These are phyloP conservation scores for Istiophorus platypterus DNA, from an alignment of 2,113 vertebrate species.

Conservation along the genomic window DNA sequence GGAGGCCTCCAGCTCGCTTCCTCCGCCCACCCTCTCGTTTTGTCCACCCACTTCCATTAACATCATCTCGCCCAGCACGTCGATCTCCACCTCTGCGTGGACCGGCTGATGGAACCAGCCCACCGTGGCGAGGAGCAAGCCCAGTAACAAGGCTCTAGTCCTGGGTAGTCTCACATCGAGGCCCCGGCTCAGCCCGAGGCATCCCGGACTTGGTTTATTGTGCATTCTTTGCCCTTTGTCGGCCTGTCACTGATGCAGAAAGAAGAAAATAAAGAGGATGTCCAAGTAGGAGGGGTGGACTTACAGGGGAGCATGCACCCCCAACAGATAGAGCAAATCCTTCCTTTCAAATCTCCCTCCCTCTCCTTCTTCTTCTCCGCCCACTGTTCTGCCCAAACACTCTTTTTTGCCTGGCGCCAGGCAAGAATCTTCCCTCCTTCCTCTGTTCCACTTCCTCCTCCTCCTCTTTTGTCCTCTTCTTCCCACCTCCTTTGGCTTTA, in stretches of 20 bases:
- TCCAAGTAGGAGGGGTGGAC: conserved; percentile 49
- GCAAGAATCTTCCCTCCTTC: conserved; percentile 35
- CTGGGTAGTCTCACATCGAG: conserved; percentile 68
- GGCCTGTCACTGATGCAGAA: conserved; percentile 41
- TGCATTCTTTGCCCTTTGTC: conserved; percentile 77
- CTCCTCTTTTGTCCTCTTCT: conserved; percentile 38
- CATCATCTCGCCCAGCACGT: conserved; percentile 82
- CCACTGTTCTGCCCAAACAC: conserved; percentile 17
- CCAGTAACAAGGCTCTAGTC: conserved; percentile 76
- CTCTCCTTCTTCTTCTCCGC: conserved; percentile 34
- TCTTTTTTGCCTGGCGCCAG: conserved; percentile 19
- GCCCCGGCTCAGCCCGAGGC: conserved; percentile 75
- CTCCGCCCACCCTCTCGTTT: conserved; percentile 66
- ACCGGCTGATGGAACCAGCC: conserved; percentile 77
- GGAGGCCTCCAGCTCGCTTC: conserved; percentile 91
- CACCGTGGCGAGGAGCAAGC: conserved; percentile 77
- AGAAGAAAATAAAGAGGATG: conserved; percentile 54
- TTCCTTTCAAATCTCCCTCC: conserved; percentile 67
- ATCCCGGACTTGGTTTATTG: conserved; percentile 58
- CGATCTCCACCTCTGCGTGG: conserved; percentile 65
- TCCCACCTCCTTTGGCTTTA: conserved; percentile 36
- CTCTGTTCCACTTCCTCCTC: conserved; percentile 36
- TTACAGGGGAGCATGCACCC: conserved; percentile 77
- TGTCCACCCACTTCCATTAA: conserved; percentile 46
- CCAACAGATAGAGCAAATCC: conserved; percentile 67